Percentiles rank a stretch among this genome's conserved stretches.
These are phyloP conservation scores for Zalophus californianus DNA, from an alignment of 2,797 vertebrate species.

Conservation along the genomic window DNA sequence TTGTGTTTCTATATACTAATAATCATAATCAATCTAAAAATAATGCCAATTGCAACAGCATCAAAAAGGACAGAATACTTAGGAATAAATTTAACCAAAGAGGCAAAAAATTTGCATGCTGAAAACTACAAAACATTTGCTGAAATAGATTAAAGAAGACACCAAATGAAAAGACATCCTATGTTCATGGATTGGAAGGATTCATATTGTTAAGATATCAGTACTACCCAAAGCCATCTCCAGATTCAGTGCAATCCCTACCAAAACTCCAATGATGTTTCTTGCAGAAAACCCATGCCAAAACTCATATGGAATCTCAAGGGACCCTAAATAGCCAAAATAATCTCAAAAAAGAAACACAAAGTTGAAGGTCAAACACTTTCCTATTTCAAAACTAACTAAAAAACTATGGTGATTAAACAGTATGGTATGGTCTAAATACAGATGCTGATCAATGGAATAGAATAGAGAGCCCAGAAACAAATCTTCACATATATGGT, in stretches of 20 bases:
- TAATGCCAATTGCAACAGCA: not conserved
- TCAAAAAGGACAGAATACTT: not conserved
- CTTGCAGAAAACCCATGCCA: not conserved
- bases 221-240: not conserved
- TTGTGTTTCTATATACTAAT: not conserved
- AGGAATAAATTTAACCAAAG: not conserved
- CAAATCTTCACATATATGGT: not conserved
- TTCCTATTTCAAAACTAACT: not conserved
- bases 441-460: not conserved
- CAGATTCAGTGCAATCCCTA: not conserved
- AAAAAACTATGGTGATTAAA: not conserved
- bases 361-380: not conserved
- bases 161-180: not conserved
- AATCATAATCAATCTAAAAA: not conserved
- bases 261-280: too few relatives aligned
- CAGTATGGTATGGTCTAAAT: not conserved
- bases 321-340: not conserved
- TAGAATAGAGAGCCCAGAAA: not conserved
- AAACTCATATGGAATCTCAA: not conserved
- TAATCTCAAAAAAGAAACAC: not conserved
- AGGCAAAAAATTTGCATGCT: not conserved
- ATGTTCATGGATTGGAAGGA: not conserved
- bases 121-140: not conserved
- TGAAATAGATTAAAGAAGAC: not conserved
- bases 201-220: not conserved